A percentile compares a stretch with the other conserved stretches of the same genome.
phyloP scores from a whole-genome alignment of 2,113 vertebrate species.

The Prolemur simus region DNA sequence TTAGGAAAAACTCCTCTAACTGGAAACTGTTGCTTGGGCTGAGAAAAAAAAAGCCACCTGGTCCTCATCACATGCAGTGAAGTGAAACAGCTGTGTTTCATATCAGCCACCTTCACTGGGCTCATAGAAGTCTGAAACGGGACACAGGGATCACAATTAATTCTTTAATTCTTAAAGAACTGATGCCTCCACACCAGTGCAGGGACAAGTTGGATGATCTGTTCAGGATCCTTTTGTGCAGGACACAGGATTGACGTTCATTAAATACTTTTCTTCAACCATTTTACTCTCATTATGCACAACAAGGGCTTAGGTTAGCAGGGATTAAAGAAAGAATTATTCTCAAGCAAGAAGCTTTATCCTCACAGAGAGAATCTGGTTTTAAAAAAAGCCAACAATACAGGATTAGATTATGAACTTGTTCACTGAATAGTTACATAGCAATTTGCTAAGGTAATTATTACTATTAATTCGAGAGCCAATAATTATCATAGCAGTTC shows the following conservation, averaged over 20 bases:
- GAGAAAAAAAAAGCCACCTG: neutral
- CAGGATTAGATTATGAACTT: slow-evolving; percentile 79
- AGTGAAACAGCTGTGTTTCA: neutral
- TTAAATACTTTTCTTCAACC: slow-evolving; percentile 58
- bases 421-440: slow-evolving; percentile 77
- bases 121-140: neutral
- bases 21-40: neutral
- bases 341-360: slow-evolving; percentile 68
- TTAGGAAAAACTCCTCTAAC: neutral
- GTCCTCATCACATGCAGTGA: neutral
- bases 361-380: slow-evolving; percentile 60
- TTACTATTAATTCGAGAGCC: slow-evolving; percentile 72
- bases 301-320: slow-evolving; percentile 63
- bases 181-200: neutral
- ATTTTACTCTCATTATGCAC: slow-evolving; percentile 63
- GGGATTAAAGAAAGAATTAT: slow-evolving; percentile 73
- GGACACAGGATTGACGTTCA: slow-evolving; percentile 47
- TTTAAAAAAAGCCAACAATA: slow-evolving; percentile 41
- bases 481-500: slow-evolving; percentile 73
- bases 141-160: neutral
- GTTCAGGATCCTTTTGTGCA: slow-evolving; percentile 21
- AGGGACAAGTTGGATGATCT: neutral
- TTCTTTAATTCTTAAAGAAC: slow-evolving; percentile 30
- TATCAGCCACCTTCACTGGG: neutral
- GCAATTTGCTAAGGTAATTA: slow-evolving; percentile 78